phyloP scores from a whole-genome alignment of 1,140 invertebrate genomes.

The Heliconius congener region DNA sequence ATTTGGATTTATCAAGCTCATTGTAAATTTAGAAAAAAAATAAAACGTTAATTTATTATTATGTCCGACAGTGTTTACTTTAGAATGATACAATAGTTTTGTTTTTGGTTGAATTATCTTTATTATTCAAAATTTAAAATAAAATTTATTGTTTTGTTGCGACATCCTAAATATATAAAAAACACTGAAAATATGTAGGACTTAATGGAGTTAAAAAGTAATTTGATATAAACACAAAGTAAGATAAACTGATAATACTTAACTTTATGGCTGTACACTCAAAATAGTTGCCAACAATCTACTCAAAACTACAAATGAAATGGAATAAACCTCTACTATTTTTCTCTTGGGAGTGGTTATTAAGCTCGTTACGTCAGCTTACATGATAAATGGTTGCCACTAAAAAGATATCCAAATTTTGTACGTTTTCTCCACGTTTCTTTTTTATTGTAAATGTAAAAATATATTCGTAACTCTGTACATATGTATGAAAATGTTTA shows the following conservation, averaged over 20 bases:
- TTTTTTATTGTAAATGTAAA: neutral
- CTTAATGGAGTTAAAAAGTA: neutral
- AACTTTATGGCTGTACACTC: neutral
- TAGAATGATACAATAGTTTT: neutral
- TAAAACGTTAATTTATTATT: neutral
- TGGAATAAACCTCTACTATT: conserved; percentile 28
- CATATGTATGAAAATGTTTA: neutral
- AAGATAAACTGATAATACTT: conserved; percentile 12
- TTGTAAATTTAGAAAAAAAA: conserved; percentile 28
- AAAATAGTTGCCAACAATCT: conserved; percentile 21
- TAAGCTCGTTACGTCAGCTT: conserved; percentile 34
- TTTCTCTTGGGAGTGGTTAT: conserved; percentile 29
- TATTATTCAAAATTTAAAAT: no score
- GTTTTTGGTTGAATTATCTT: no score
- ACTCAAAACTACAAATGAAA: conserved; percentile 30
- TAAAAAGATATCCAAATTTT: conserved; percentile 24
- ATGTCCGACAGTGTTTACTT: neutral
- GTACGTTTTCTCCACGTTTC: neutral
- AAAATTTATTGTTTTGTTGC: no score
- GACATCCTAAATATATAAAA: no score
- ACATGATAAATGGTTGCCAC: conserved; percentile 38
- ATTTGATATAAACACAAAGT: neutral
- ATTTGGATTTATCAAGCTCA: conserved; percentile 22
- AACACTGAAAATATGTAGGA: no score
- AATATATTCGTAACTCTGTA: neutral